These are phyloP conservation scores for Danaus plexippus DNA, from an alignment of 1,140 invertebrate species.

Conservation along the genomic window DNA sequence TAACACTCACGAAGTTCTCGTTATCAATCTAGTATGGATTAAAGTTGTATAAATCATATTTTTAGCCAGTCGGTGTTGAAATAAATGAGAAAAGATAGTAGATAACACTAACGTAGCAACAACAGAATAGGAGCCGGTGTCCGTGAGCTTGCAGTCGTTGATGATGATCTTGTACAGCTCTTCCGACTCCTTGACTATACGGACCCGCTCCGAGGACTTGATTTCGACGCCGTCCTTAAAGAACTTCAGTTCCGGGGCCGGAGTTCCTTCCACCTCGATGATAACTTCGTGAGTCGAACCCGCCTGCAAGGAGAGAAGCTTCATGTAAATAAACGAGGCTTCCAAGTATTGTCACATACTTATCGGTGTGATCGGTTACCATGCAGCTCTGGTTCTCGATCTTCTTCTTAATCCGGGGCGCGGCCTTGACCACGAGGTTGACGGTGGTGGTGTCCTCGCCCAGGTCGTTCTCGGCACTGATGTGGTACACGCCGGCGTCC, in stretches of 20 bases:
- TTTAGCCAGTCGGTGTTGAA: no score
- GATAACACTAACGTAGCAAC: constrained; percentile 77
- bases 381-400: constrained; percentile 81
- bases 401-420: constrained; percentile 88
- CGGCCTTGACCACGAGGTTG: constrained; percentile 82
- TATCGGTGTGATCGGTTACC: constrained; percentile 40
- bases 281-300: constrained; percentile 79
- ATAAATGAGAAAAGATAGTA: background rate
- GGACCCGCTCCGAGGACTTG: constrained; percentile 78
- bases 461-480: constrained; percentile 89
- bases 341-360: no score
- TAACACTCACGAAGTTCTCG: no score
- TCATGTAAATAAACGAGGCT: no score
- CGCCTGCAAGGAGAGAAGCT: constrained; percentile 24
- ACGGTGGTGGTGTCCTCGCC: constrained; percentile 85
- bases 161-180: constrained; percentile 83
- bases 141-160: constrained; percentile 84
- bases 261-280: constrained; percentile 87
- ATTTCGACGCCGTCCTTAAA: constrained; percentile 89
- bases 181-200: constrained; percentile 78
- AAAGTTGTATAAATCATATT: no score
- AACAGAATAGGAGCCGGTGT: constrained; percentile 94
- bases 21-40: no score
- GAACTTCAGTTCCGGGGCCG: constrained; percentile 85
- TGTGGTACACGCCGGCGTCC: constrained; percentile 89